Evolutionary conservation across 2,888 invertebrate species (phyloP), one percentile per base, ranked within the genome.

Genomic region (Ophion costatus): DNA sequence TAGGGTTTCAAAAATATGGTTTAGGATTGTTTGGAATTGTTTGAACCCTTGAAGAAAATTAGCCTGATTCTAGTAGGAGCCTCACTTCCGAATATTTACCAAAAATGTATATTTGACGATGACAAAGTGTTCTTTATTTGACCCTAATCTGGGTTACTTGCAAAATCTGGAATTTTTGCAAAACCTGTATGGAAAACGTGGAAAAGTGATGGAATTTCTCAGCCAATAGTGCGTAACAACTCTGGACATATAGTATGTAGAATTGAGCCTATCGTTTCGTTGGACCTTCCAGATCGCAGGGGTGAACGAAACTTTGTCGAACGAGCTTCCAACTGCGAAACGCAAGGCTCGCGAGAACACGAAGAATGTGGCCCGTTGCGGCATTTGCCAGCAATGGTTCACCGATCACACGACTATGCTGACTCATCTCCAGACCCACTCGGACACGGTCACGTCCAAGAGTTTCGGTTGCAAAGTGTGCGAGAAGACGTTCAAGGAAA

Each of bases 331-430:
- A 56, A n/a, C n/a, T 20, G 20, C 85, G 5, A 92, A 92, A 78
- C 89, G 88, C 11, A 87, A 64, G 63, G 67, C 85, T 24, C 56
- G 80, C 17, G 73, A 75, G 51, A 78, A 45, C 88, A 79, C 88
- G 70, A 91, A 89, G 77, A 92, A 92, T 61, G 90, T 91, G 14
- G 90, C 91, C 6, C 89, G 91, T 64, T 92, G 92, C 33, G 91
- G 91, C 57, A 91, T 92, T 80, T 92, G 92, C 79, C 85, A 88
- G 42, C 88, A 91, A 76, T 92, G 91, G 91, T 92, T 92, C 51
- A 90, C 87, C 67, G 91, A 92, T 83, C 92, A 91, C 38, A 91
- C 91, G n/a, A 91, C 91, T 5, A 92, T 92, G 92, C 84, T 92
- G 74, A 89, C 88, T 59, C 92, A 92, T 86, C 86, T 92, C 45